These are phyloP conservation scores for Echinometra lucunter DNA, from an alignment of 53 echinoderm and acorn worm species.

Conservation along the genomic window DNA sequence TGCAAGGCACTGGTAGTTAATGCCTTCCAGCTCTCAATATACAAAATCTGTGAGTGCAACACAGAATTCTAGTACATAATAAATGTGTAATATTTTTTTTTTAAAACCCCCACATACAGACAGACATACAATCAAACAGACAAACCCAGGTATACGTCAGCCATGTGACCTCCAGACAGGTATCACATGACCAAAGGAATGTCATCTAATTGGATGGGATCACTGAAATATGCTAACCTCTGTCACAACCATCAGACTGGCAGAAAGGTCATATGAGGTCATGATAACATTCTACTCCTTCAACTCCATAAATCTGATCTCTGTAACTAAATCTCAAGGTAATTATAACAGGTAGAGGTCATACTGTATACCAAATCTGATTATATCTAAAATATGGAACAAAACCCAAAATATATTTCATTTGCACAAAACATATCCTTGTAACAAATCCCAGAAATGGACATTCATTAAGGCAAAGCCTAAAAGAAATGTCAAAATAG, in stretches of 20 bases:
- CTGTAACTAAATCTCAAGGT: background rate
- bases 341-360: background rate
- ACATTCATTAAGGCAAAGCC: background rate
- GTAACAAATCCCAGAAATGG: background rate
- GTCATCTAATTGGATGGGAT: constrained; percentile 51
- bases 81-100: background rate
- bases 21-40: no score
- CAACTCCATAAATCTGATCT: background rate
- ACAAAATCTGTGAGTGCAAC: background rate
- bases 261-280: constrained; percentile 51
- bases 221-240: constrained; percentile 61
- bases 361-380: background rate
- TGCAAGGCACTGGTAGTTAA: no score
- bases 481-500: background rate
- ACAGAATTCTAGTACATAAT: background rate
- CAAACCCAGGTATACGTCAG: background rate
- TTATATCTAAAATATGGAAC: background rate
- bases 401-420: background rate
- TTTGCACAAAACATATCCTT: background rate
- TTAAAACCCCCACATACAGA: background rate
- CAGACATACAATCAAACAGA: background rate
- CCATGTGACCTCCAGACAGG: constrained; percentile 51
- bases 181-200: constrained; percentile 65
- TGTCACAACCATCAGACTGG: background rate
- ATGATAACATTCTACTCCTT: constrained; percentile 38